Percentiles rank a stretch among this genome's conserved stretches.
Evolutionary conservation across 2,113 vertebrate species (phyloP).

Genomic region (Pyrgilauda ruficollis): DNA sequence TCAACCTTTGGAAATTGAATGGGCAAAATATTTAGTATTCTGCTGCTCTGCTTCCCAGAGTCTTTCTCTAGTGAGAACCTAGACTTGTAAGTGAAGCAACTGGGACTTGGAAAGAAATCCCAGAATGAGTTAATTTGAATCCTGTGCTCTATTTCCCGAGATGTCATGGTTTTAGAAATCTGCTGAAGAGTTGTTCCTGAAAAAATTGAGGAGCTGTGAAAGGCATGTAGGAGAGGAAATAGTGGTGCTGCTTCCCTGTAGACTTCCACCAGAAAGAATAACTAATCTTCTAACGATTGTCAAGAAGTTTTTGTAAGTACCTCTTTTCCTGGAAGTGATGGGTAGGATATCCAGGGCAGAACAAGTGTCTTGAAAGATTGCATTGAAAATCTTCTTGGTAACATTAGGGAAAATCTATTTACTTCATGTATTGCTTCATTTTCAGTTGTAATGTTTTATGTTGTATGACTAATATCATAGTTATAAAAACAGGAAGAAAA

Average conservation of each 20-base stretch:
- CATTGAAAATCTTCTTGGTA: not conserved
- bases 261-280: not conserved
- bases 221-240: rapidly evolving
- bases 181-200: not conserved
- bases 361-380: not conserved
- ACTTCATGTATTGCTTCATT: not conserved
- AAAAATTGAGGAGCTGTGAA: not conserved
- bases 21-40: not conserved
- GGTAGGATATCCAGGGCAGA: not conserved
- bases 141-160: not conserved
- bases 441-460: not conserved
- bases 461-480: not conserved
- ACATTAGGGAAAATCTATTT: not conserved
- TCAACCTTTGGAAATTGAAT: not conserved
- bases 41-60: not conserved
- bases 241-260: not conserved
- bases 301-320: not conserved
- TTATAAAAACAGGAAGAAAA: not conserved
- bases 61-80: not conserved
- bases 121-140: not conserved
- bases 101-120: not conserved
- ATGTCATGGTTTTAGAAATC: not conserved
- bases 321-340: not conserved
- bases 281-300: not conserved
- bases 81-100: not conserved